Evolutionary conservation across 2,888 invertebrate species (phyloP), one percentile per base, ranked within the genome.

Genomic region (Aporophyla nigra): DNA sequence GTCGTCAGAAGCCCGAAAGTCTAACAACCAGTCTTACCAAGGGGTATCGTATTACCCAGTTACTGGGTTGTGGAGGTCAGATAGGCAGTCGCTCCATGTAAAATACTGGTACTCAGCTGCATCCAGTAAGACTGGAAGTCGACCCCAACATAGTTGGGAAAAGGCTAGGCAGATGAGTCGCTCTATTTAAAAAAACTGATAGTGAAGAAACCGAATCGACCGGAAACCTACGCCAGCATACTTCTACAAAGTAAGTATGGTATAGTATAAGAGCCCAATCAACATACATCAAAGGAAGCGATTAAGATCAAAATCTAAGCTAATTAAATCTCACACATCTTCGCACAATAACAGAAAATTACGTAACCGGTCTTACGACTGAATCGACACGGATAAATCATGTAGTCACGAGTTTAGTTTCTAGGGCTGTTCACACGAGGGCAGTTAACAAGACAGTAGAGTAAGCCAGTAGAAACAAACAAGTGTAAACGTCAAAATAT

Each of bases 261-360:
- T 43, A 65, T 40, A 58, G 12, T 61, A 51, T 66, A 56, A 49
- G 51, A 71, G 24, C 40, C 10, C 0, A 53, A 59, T 43, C 33
- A 59, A 21, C 43, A 61, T 53, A 66, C 16, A 61, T 24, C 24
- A 71, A 71, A 68, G 78, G 73, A 83, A 82, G 69, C 53, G 71
- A 82, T 85, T 71, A 62, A 83, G 86, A 86, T 86, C 46, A 51
- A 14, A 56, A 76, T 70, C 77, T 58, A 19, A 54, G 62, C 33
- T 86, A 86, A 83, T 86, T 74, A 62, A 65, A 83, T 83, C 83
- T 83, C 73, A 83, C 83, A 86, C 83, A 62, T 86, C 54, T 83
- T 59, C 6, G 73, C 56, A 86, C 78, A 74, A 72, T 51, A 43
- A 82, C 85, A 74, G 77, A 43, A 40, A 14, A 19, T 72, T 62